These are phyloP conservation scores for Caenorhabditis brenneri DNA, from an alignment of 1,140 invertebrate species.

Conservation along the genomic window DNA sequence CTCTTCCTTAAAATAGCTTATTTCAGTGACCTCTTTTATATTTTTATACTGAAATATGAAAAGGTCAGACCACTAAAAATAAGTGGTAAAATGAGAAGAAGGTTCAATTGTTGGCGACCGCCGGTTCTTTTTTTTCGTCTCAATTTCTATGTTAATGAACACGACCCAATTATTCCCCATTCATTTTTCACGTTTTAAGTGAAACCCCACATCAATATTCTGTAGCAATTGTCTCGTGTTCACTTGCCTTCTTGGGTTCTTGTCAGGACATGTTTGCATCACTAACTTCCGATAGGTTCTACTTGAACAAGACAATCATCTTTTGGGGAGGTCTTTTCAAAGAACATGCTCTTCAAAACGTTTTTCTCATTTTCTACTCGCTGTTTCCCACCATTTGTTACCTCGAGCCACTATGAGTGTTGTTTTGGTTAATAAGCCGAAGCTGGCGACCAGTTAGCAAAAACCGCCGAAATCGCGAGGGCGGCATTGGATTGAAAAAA, in stretches of 20 bases:
- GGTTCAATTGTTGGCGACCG: background rate
- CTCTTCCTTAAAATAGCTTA: too few relatives aligned
- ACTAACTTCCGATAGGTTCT: conserved; percentile 7
- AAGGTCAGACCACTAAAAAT: background rate
- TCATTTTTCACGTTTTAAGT: background rate
- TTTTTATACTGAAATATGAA: background rate
- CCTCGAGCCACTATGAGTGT: background rate
- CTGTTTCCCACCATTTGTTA: background rate
- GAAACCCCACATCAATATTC: background rate
- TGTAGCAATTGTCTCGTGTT: background rate
- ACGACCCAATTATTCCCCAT: background rate
- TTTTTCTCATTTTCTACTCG: background rate
- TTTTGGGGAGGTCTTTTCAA: background rate
- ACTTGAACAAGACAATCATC: background rate
- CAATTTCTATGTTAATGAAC: conserved; percentile 38
- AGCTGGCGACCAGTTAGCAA: background rate
- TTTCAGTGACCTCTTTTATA: too few relatives aligned
- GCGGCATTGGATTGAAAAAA: background rate
- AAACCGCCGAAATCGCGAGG: background rate
- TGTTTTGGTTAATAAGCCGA: background rate
- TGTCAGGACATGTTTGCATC: conserved; percentile 24
- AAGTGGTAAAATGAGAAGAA: background rate
- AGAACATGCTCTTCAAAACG: background rate
- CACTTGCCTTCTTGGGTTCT: background rate
- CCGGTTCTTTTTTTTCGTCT: background rate